phyloP scores from a whole-genome alignment of 2,113 vertebrate genomes.

The Paradisaea rubra region DNA sequence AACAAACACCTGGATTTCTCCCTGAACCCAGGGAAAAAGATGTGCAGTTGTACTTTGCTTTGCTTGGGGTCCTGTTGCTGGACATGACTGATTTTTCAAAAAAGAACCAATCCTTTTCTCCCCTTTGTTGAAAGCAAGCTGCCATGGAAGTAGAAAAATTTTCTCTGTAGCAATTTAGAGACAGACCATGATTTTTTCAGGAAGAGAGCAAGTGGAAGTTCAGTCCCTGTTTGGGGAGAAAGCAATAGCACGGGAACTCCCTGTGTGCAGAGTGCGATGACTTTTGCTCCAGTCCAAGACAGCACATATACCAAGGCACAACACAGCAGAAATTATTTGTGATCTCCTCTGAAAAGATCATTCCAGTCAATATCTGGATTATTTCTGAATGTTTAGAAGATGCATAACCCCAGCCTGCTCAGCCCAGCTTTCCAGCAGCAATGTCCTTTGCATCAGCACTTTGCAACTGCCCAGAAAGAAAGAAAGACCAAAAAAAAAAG shows the following conservation, averaged over 20 bases:
- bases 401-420: background rate
- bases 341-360: background rate
- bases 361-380: background rate
- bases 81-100: background rate
- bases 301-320: background rate
- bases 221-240: background rate
- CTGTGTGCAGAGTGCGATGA: background rate
- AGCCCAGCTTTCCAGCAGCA: background rate
- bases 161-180: background rate
- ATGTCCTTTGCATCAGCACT: background rate
- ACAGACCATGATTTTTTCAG: background rate
- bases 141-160: background rate
- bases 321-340: background rate
- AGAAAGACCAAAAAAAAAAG: background rate
- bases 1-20: background rate
- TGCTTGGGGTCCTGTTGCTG: background rate
- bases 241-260: background rate
- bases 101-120: background rate
- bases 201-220: background rate
- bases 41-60: background rate
- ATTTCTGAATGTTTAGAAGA: background rate
- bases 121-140: background rate
- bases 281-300: background rate
- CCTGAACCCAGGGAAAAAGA: background rate
- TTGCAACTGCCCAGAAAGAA: background rate